These are phyloP conservation scores for Halcyon chelicuti DNA, from an alignment of 2,797 vertebrate species.

Conservation along the genomic window DNA sequence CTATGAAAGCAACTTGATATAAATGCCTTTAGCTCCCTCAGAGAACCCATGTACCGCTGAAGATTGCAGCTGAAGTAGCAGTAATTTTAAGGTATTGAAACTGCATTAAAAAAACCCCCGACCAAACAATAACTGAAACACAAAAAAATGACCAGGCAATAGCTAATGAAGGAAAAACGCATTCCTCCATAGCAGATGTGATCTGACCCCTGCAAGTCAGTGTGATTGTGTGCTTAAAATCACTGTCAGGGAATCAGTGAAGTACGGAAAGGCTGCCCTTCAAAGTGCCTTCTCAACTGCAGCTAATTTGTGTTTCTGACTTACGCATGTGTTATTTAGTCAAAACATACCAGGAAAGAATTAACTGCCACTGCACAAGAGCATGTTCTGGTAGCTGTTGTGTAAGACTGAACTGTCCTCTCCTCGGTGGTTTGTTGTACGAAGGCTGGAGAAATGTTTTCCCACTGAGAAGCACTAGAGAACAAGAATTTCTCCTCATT, in stretches of 20 bases:
- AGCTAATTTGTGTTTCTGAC: background rate
- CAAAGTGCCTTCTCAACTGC: background rate
- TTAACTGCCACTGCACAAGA: background rate
- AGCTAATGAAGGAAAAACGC: background rate
- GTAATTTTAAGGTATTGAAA: background rate
- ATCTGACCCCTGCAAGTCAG: background rate
- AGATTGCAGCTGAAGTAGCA: background rate
- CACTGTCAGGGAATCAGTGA: background rate
- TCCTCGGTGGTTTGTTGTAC: background rate
- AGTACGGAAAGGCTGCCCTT: background rate
- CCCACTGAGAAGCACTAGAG: background rate
- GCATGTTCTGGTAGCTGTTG: background rate
- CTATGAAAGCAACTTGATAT: background rate
- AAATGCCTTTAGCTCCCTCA: background rate
- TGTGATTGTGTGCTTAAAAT: background rate
- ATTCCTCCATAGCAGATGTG: background rate
- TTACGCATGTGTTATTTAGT: background rate
- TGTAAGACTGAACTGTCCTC: background rate
- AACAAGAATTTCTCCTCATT: background rate
- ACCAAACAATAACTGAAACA: background rate
- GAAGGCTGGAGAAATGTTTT: background rate
- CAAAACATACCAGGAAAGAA: background rate
- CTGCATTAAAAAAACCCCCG: background rate
- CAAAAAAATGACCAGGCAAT: background rate
- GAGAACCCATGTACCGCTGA: fast-evolving